Evolutionary conservation across 2,888 invertebrate genomes (phyloP).

Genomic region (Spatulosminthurus flaviceps): DNA sequence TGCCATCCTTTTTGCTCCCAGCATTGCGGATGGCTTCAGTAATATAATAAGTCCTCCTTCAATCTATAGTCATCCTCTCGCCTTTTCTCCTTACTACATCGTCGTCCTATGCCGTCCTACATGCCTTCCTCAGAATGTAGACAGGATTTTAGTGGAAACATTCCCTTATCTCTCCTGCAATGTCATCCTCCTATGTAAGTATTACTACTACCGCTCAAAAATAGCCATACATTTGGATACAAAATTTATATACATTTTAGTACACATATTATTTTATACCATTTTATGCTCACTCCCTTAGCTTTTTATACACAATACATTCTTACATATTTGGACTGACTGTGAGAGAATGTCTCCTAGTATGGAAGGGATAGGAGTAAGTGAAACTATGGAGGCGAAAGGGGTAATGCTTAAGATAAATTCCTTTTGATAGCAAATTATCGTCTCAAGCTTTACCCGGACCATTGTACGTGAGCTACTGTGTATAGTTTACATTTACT

Average conservation of each 20-base stretch:
- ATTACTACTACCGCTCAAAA: too few relatives aligned
- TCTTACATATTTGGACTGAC: too few relatives aligned
- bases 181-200: too few relatives aligned
- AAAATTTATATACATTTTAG: too few relatives aligned
- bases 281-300: too few relatives aligned
- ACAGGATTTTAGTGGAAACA: background rate
- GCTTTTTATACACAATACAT: background rate
- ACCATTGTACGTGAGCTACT: background rate
- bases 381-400: constrained; percentile 10
- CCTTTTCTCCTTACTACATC: background rate
- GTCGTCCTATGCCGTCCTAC: background rate
- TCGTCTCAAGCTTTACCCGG: background rate
- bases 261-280: too few relatives aligned
- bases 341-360: background rate
- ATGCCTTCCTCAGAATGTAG: background rate
- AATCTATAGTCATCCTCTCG: background rate
- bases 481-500: too few relatives aligned
- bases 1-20: background rate
- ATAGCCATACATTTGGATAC: too few relatives aligned
- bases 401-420: constrained; percentile 33
- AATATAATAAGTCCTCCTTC: constrained; percentile 18
- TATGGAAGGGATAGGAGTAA: constrained; percentile 14
- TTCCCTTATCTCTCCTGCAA: too few relatives aligned
- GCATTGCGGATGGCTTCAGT: constrained; percentile 9
- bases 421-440: constrained; percentile 46